phyloP scores from a whole-genome alignment of 1,140 invertebrate genomes.

The Papilio polyxenes region DNA sequence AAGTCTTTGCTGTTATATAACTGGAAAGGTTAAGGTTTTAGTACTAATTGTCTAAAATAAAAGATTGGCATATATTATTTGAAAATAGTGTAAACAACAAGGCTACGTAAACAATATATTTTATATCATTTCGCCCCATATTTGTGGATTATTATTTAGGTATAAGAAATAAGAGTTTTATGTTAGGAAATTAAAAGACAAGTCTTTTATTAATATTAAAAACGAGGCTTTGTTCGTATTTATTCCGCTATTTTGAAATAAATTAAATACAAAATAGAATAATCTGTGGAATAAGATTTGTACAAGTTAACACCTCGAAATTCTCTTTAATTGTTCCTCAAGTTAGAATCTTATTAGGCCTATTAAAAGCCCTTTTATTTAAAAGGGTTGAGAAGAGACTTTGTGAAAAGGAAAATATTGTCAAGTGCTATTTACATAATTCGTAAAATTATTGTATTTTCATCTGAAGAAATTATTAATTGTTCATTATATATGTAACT shows the following conservation, averaged over 20 bases:
- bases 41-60: neutral
- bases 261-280: conserved; percentile 21
- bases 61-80: neutral
- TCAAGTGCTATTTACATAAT: conserved; percentile 5
- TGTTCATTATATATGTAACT: no score
- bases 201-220: neutral
- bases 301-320: conserved; percentile 18
- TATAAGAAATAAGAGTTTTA: no score
- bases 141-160: no score
- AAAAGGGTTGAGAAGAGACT: conserved; percentile 6
- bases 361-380: conserved; percentile 19
- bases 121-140: no score
- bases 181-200: no score
- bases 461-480: neutral
- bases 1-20: neutral
- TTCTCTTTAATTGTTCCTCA: conserved; percentile 25
- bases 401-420: neutral
- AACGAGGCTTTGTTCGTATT: neutral
- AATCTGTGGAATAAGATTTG: neutral
- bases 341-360: conserved; percentile 6
- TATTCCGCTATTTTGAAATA: neutral
- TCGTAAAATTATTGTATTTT: neutral
- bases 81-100: no score
- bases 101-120: no score
- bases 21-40: neutral